Conservation (phyloP, 2,888 invertebrate genomes). For the Brachyopa scutellaris region DNA sequence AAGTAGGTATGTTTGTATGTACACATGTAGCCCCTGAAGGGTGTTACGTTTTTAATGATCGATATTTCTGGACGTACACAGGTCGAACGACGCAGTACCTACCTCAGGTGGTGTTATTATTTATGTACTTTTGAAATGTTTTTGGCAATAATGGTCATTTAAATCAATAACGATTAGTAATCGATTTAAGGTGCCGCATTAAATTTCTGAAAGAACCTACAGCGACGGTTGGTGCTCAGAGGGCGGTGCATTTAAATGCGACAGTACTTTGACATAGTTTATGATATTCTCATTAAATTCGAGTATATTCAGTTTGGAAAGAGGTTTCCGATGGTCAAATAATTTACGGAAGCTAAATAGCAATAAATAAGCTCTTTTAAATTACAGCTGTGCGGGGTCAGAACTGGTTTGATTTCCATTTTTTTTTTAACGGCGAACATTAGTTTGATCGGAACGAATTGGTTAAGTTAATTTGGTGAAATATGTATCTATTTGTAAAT, state of each 20-base stretch:
- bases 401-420: no score
- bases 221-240: neutral
- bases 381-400: no score
- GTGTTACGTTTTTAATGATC: constrained; percentile 57
- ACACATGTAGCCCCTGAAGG: constrained; percentile 6
- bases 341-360: neutral
- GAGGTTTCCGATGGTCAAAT: neutral
- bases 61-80: neutral
- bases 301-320: neutral
- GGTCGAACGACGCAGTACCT: neutral
- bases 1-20: no score
- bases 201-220: constrained; percentile 19
- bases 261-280: neutral
- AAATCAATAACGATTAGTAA: constrained; percentile 64
- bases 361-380: neutral
- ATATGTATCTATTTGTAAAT: no score
- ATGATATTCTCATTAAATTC: constrained; percentile 15
- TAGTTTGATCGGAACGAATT: no score
- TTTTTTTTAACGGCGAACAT: no score
- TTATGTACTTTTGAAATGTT: constrained; percentile 62
- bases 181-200: constrained; percentile 54
- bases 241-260: neutral
- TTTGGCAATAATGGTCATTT: constrained; percentile 61
- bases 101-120: constrained; percentile 57
- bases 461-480: no score